Evolutionary conservation across 2,113 vertebrate species (phyloP).

Genomic region (Prunella himalayana): DNA sequence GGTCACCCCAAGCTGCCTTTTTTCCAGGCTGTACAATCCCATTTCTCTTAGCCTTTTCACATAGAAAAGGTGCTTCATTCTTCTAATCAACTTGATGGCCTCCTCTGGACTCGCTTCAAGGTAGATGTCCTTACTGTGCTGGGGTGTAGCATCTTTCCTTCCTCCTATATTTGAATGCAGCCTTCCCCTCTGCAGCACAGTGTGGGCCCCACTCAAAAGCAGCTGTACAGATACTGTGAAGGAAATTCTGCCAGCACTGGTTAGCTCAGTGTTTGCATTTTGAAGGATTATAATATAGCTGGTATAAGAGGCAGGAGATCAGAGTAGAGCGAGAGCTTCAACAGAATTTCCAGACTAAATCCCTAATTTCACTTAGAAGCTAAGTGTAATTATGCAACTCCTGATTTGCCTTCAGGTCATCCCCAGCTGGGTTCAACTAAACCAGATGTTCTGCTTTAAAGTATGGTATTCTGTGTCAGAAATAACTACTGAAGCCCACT

Average conservation of each 20-base stretch:
- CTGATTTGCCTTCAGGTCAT: not conserved
- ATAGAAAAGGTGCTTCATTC: not conserved
- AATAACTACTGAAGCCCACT: not conserved
- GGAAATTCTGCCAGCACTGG: not conserved
- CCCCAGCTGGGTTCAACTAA: not conserved
- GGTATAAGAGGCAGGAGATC: not conserved
- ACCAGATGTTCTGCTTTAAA: not conserved
- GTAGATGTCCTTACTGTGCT: not conserved
- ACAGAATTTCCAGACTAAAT: not conserved
- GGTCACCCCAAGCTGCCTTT: not conserved
- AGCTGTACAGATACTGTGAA: rapidly evolving
- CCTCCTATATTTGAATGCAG: not conserved
- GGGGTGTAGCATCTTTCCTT: not conserved
- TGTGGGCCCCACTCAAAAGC: not conserved
- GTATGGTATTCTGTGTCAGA: not conserved
- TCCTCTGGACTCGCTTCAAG: not conserved
- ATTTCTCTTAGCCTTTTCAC: not conserved
- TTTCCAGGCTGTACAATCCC: not conserved
- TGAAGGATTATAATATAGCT: not conserved
- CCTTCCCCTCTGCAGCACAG: not conserved
- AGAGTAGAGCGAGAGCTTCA: not conserved
- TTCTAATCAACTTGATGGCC: not conserved
- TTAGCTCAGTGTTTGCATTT: not conserved
- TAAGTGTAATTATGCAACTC: not conserved
- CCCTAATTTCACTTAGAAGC: not conserved